Evolutionary conservation across 2,797 vertebrate genomes (phyloP).

Genomic region (Phrynocephalus guinanensis): DNA sequence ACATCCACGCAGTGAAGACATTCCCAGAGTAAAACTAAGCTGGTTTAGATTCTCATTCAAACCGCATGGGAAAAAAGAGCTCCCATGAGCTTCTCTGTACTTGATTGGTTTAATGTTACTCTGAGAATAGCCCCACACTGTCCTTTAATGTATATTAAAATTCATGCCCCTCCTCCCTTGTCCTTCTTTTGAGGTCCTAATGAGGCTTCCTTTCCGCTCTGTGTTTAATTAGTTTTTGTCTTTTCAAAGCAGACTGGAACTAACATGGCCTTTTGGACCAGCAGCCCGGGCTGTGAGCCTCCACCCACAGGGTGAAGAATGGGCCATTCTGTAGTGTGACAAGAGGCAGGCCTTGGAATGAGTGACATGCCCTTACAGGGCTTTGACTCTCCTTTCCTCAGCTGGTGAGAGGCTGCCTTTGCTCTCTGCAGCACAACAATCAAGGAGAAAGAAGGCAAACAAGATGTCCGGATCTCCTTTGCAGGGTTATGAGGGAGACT

Average conservation of each 20-base stretch:
- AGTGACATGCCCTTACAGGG: slow-evolving; percentile 29
- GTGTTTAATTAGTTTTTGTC: slow-evolving; percentile 62
- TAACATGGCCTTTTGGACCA: slow-evolving; percentile 50
- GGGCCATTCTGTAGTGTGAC: slow-evolving; percentile 64
- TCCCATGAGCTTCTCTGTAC: background rate
- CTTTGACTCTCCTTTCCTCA: background rate
- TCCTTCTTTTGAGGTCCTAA: slow-evolving; percentile 36
- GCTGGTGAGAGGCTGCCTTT: slow-evolving; percentile 7
- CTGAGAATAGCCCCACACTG: background rate
- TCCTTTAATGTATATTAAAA: slow-evolving; percentile 27
- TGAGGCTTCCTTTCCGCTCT: slow-evolving; percentile 55
- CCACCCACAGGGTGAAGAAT: slow-evolving; percentile 73
- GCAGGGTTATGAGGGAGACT: background rate
- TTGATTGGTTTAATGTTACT: background rate
- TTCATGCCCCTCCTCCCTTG: background rate
- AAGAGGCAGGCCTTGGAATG: slow-evolving; percentile 53
- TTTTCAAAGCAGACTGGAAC: slow-evolving; percentile 68
- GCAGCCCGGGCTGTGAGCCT: slow-evolving; percentile 59
- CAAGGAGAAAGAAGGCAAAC: background rate
- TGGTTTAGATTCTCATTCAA: background rate
- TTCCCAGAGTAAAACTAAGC: background rate
- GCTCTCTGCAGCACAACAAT: slow-evolving; percentile 2
- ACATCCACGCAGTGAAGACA: background rate
- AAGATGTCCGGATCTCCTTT: background rate
- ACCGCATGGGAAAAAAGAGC: background rate